These are phyloP conservation scores for Peromyscus eremicus DNA, from an alignment of 2,797 vertebrate genomes.

Conservation along the genomic window DNA sequence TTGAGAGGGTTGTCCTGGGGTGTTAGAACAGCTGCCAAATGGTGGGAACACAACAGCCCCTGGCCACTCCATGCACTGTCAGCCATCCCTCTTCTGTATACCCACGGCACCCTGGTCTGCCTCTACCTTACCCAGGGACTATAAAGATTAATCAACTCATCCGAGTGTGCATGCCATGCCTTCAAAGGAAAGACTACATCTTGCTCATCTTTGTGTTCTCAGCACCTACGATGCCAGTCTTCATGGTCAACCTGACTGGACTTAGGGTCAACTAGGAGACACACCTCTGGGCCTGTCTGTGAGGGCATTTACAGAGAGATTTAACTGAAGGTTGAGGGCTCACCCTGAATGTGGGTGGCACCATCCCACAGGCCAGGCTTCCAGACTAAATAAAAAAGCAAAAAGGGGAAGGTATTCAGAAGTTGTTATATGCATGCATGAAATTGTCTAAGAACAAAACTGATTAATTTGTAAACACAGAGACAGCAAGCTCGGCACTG, in stretches of 20 bases:
- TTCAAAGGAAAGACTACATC: neutral
- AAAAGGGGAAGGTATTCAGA: neutral
- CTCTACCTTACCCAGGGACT: neutral
- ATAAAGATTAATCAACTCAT: neutral
- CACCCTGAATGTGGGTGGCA: neutral
- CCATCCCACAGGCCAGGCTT: neutral
- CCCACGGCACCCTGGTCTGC: neutral
- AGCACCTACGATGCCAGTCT: neutral
- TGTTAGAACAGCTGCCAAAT: neutral
- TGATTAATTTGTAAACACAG: neutral
- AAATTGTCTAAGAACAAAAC: neutral
- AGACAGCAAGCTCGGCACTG: neutral
- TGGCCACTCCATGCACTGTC: neutral
- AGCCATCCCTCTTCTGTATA: neutral
- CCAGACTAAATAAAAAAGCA: neutral
- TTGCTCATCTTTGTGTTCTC: neutral
- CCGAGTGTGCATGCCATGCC: neutral
- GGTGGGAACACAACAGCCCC: rapidly evolving
- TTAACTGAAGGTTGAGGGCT: neutral
- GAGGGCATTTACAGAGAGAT: neutral
- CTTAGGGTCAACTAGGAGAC: neutral
- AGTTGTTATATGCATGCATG: neutral
- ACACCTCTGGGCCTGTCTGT: neutral
- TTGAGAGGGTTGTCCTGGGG: neutral
- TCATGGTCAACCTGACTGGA: neutral